Evolutionary conservation across 2,113 vertebrate species (phyloP).

Genomic region (Tenebrosternarchus preto): DNA sequence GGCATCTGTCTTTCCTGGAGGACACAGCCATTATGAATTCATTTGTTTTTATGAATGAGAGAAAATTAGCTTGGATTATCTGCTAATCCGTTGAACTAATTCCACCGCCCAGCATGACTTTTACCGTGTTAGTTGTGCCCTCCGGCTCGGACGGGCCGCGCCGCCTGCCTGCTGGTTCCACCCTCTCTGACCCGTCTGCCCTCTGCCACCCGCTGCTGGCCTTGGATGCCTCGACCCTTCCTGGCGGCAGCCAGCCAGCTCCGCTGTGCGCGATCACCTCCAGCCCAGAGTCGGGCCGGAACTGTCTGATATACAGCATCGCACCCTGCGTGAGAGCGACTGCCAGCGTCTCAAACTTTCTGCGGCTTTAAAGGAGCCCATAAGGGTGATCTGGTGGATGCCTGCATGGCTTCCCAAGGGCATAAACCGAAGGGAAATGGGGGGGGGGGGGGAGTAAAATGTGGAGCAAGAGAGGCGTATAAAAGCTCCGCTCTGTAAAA

Average conservation of each 20-base stretch:
- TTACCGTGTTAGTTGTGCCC: slow-evolving; percentile 9
- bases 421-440: slow-evolving; percentile 19
- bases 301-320: not conserved
- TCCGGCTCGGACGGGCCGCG: not conserved
- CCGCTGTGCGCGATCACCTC: not conserved
- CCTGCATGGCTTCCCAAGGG: slow-evolving; percentile 12
- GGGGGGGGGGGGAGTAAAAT: slow-evolving; percentile 20
- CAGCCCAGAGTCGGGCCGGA: not conserved
- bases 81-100: slow-evolving; percentile 34
- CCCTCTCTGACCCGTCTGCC: not conserved
- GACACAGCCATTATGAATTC: slow-evolving; percentile 29
- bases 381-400: slow-evolving; percentile 22
- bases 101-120: slow-evolving; percentile 23
- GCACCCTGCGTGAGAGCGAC: not conserved
- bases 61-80: slow-evolving; percentile 41
- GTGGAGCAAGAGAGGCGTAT: slow-evolving; percentile 1
- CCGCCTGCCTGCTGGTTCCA: not conserved
- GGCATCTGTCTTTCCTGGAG: not conserved
- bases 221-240: too few relatives aligned
- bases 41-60: slow-evolving; percentile 27
- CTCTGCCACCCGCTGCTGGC: not conserved
- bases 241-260: not conserved
- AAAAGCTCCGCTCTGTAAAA: slow-evolving; percentile 28
- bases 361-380: slow-evolving; percentile 7
- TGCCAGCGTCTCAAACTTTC: slow-evolving; percentile 14